These are phyloP conservation scores for Lampris incognitus DNA, from an alignment of 2,113 vertebrate genomes.

Conservation along the genomic window DNA sequence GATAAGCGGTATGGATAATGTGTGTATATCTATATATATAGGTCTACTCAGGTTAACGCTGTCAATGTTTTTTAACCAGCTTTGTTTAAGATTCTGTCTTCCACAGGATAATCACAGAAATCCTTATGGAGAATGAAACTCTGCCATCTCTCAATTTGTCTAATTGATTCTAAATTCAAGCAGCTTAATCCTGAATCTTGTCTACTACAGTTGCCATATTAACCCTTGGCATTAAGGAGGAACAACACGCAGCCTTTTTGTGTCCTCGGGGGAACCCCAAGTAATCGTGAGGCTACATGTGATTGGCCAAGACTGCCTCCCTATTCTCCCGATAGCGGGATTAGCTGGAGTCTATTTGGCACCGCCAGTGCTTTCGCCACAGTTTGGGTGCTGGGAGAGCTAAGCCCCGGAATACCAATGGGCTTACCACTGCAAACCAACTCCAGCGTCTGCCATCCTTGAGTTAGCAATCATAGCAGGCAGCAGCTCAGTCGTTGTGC, in stretches of 20 bases:
- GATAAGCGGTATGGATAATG: too few species aligned
- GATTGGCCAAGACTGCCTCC: conserved; percentile 50
- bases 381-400: conserved; percentile 54
- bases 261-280: conserved; percentile 52
- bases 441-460: conserved; percentile 72
- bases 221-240: conserved; percentile 48
- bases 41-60: too few species aligned
- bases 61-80: conserved; percentile 2
- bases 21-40: too few species aligned
- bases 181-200: conserved; percentile 61
- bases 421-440: conserved; percentile 61
- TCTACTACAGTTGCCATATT: conserved; percentile 57
- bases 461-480: conserved; percentile 59
- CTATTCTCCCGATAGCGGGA: conserved; percentile 68
- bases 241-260: conserved; percentile 24
- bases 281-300: conserved; percentile 51
- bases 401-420: conserved; percentile 70
- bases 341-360: conserved; percentile 71
- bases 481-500: conserved; percentile 63
- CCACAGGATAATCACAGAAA: conserved; percentile 48
- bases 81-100: conserved; percentile 47
- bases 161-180: conserved; percentile 70
- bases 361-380: conserved; percentile 43
- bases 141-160: conserved; percentile 61
- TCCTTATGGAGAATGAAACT: conserved; percentile 41